Conservation (phyloP, 2,113 vertebrate species). For the Pangasianodon gigas region DNA sequence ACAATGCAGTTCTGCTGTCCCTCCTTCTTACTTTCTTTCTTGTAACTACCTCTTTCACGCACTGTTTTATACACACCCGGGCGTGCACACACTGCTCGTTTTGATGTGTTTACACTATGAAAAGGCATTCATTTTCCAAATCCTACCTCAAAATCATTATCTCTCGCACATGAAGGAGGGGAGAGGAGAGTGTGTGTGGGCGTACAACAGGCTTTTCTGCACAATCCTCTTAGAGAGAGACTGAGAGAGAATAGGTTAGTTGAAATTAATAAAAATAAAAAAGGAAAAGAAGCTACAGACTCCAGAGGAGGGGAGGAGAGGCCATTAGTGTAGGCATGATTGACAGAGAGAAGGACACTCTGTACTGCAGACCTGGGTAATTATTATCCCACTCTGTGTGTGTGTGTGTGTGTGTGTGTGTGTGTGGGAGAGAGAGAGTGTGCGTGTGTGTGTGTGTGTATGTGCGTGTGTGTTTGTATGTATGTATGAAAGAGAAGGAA, state of each 20-base stretch:
- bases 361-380: slow-evolving; percentile 71
- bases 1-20: slow-evolving; percentile 34
- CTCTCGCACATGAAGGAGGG: slow-evolving; percentile 63
- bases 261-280: slow-evolving; percentile 65
- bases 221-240: slow-evolving; percentile 69
- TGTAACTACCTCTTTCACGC: slow-evolving; percentile 44
- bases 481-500: slow-evolving; percentile 34
- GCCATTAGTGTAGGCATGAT: slow-evolving; percentile 70
- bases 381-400: slow-evolving; percentile 72
- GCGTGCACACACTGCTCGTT: slow-evolving; percentile 53
- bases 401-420: slow-evolving; percentile 29
- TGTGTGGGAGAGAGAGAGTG: neutral
- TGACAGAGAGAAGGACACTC: slow-evolving; percentile 62
- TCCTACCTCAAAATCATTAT: slow-evolving; percentile 67
- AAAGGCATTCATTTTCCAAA: slow-evolving; percentile 62
- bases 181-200: slow-evolving; percentile 61
- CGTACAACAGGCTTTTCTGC: slow-evolving; percentile 70
- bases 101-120: slow-evolving; percentile 60
- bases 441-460: neutral
- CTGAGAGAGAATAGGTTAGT: slow-evolving; percentile 62
- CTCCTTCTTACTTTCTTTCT: slow-evolving; percentile 41
- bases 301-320: slow-evolving; percentile 55
- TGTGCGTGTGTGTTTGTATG: neutral
- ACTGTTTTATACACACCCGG: slow-evolving; percentile 43
- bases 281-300: slow-evolving; percentile 62